These are phyloP conservation scores for Acronicta leporina DNA, from an alignment of 2,888 invertebrate genomes.

Conservation along the genomic window DNA sequence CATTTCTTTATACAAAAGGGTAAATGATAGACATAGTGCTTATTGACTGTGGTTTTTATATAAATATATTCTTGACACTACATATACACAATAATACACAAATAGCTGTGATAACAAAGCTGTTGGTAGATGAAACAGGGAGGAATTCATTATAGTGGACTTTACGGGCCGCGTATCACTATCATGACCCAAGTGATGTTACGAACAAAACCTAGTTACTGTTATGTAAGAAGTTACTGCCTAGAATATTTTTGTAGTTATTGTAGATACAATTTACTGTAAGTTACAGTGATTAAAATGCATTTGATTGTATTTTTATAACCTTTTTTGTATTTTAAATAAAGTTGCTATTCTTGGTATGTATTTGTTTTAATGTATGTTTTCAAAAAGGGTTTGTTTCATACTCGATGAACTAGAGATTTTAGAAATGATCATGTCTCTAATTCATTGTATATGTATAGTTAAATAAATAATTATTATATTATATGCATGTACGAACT, in stretches of 20 bases:
- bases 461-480: neutral
- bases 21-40: slow-evolving; percentile 31
- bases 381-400: slow-evolving; percentile 26
- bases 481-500: slow-evolving; percentile 56
- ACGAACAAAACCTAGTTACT: slow-evolving; percentile 67
- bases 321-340: slow-evolving; percentile 88
- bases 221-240: slow-evolving; percentile 69
- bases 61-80: slow-evolving; percentile 45
- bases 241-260: slow-evolving; percentile 78
- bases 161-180: slow-evolving; percentile 42
- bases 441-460: slow-evolving; percentile 45
- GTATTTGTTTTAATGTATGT: slow-evolving; percentile 72
- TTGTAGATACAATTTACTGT: slow-evolving; percentile 72
- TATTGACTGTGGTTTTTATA: slow-evolving; percentile 36
- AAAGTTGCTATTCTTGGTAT: slow-evolving; percentile 88
- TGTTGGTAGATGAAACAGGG: slow-evolving; percentile 27
- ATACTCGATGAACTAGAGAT: slow-evolving; percentile 41
- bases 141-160: slow-evolving; percentile 36
- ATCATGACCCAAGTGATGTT: slow-evolving; percentile 68
- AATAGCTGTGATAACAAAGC: slow-evolving; percentile 56
- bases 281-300: slow-evolving; percentile 86
- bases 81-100: slow-evolving; percentile 53
- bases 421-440: slow-evolving; percentile 29
- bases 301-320: slow-evolving; percentile 89
- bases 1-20: slow-evolving; percentile 25